A percentile compares a stretch with the other conserved stretches of the same genome.
These are phyloP conservation scores for Tyria jacobaeae DNA, from an alignment of 2,888 invertebrate genomes.

Conservation along the genomic window DNA sequence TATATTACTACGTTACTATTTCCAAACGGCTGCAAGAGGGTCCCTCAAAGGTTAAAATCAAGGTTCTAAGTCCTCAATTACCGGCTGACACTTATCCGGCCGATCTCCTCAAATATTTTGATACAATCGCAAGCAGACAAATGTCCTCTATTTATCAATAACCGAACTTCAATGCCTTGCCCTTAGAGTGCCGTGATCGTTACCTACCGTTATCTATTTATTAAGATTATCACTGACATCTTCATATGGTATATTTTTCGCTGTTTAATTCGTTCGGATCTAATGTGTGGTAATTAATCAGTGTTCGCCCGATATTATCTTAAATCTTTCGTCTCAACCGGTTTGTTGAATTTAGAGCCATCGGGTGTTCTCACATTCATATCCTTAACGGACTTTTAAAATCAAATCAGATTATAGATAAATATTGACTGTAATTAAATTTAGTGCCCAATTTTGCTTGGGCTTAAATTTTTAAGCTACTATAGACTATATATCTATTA, in stretches of 20 bases:
- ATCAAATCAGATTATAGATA: constrained; percentile 24
- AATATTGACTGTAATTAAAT: constrained; percentile 4
- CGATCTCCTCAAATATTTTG: constrained; percentile 83
- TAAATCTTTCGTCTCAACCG: constrained; percentile 34
- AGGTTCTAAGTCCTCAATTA: constrained; percentile 71
- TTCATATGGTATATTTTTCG: constrained; percentile 73
- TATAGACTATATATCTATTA: not conserved
- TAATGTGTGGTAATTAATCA: constrained; percentile 67
- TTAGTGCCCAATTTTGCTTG: not conserved
- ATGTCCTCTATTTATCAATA: constrained; percentile 83
- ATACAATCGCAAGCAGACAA: constrained; percentile 82
- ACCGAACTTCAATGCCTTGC: constrained; percentile 55
- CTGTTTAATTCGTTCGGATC: constrained; percentile 61
- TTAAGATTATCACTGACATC: constrained; percentile 79
- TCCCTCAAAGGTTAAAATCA: constrained; percentile 50
- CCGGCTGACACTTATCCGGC: constrained; percentile 78
- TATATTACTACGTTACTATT: constrained; percentile 2
- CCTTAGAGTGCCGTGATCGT: constrained; percentile 71
- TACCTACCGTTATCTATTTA: constrained; percentile 73
- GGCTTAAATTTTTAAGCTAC: not conserved
- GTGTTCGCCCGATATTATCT: constrained; percentile 47
- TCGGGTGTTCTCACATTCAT: constrained; percentile 51
- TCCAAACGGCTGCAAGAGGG: constrained; percentile 36
- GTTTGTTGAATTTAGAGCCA: constrained; percentile 37
- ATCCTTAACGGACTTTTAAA: constrained; percentile 37